Conservation (phyloP, 2,797 vertebrate species). For the Notamacropus eugenii region DNA sequence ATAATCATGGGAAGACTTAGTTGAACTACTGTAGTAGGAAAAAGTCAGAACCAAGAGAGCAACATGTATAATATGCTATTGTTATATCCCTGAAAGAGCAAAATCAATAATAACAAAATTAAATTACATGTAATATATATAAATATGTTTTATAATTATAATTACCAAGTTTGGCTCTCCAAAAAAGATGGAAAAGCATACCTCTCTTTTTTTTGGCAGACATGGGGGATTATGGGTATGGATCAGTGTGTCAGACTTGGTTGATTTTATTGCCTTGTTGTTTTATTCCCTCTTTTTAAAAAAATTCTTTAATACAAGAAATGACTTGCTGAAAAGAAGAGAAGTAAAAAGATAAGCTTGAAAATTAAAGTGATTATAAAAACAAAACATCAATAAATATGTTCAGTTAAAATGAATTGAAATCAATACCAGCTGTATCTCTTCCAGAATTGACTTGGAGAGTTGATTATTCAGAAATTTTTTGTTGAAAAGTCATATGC, state of each 20-base stretch:
- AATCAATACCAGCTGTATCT: not conserved
- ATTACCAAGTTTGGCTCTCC: not conserved
- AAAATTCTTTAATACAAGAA: not conserved
- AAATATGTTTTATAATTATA: not conserved
- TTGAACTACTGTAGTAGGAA: not conserved
- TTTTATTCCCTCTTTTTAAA: not conserved
- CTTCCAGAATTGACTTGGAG: conserved; percentile 25
- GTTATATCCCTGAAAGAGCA: not conserved
- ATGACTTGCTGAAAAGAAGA: not conserved
- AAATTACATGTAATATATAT: not conserved
- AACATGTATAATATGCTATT: not conserved
- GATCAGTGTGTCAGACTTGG: not conserved
- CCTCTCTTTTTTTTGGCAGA: not conserved
- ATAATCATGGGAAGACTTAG: not conserved
- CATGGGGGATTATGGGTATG: not conserved
- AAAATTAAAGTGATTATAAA: not conserved
- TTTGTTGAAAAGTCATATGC: conserved; percentile 19
- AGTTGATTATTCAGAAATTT: conserved; percentile 20
- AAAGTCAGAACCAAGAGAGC: not conserved
- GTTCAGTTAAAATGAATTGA: conserved; percentile 41
- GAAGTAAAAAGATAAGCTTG: not conserved
- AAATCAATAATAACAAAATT: not conserved
- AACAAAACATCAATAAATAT: conserved; percentile 30
- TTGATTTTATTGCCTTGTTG: not conserved
- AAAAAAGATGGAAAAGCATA: not conserved